Conservation (phyloP, 1,140 invertebrate species). For the Ganaspis sp. region DNA sequence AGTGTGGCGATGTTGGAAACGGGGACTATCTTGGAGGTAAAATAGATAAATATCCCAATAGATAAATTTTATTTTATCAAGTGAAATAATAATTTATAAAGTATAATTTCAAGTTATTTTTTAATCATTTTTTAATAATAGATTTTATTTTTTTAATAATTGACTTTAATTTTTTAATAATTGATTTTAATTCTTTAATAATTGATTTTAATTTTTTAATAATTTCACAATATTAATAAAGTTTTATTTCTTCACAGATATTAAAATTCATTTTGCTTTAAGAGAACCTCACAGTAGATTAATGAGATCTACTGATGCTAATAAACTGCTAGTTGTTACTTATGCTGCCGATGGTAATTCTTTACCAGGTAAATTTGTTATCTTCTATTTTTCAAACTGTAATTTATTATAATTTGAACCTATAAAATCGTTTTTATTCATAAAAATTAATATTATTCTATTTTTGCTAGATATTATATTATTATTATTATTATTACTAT, state of each 20-base stretch:
- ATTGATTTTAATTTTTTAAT: conserved; percentile 7
- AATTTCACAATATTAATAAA: background rate
- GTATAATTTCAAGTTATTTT: too few relatives aligned
- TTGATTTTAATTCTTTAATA: background rate
- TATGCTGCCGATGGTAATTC: conserved; percentile 84
- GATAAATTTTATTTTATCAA: conserved; percentile 4
- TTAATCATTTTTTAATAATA: too few relatives aligned
- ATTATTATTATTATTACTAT: background rate
- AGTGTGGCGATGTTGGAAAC: conserved; percentile 68
- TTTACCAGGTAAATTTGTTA: conserved; percentile 80
- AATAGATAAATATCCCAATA: too few relatives aligned
- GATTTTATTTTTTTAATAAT: too few relatives aligned
- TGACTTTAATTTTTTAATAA: background rate
- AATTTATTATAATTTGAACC: conserved; percentile 15
- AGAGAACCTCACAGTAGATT: conserved; percentile 68
- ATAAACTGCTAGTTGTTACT: conserved; percentile 79
- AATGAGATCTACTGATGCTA: conserved; percentile 64
- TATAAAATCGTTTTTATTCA: background rate
- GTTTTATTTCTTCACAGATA: conserved; percentile 49
- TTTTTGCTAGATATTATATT: background rate
- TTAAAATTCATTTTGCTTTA: conserved; percentile 69
- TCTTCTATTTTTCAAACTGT: too few relatives aligned
- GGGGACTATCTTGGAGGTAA: conserved; percentile 70
- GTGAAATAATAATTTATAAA: too few relatives aligned
- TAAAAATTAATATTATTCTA: background rate